These are phyloP conservation scores for Drosophila pseudotakahashii DNA, from an alignment of 2,888 invertebrate species.

Conservation along the genomic window DNA sequence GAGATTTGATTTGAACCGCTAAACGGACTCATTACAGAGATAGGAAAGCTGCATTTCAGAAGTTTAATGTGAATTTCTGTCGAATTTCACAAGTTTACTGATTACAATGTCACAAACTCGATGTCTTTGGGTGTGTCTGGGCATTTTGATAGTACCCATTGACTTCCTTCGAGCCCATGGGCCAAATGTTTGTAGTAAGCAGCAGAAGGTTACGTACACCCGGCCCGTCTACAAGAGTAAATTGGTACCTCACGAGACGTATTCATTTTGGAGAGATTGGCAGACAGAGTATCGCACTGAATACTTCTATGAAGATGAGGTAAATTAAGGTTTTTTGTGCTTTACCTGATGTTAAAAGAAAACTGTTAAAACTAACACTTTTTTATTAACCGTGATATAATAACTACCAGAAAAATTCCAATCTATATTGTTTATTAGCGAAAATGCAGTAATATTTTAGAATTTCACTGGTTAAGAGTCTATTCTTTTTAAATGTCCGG, in stretches of 20 bases:
- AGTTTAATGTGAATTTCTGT: no score
- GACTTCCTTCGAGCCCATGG: neutral
- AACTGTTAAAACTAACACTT: neutral
- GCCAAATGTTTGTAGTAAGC: neutral
- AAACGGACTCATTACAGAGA: slow-evolving; percentile 9
- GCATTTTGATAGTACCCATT: neutral
- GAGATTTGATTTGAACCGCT: slow-evolving; percentile 26
- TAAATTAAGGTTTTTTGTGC: neutral
- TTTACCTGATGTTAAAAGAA: neutral
- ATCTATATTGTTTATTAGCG: no score
- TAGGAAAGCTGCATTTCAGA: neutral
- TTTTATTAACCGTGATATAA: no score
- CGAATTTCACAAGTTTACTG: neutral
- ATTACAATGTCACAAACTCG: neutral
- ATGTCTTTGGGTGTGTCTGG: slow-evolving; percentile 9
- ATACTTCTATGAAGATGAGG: neutral
- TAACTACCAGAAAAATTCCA: no score
- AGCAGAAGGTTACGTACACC: neutral
- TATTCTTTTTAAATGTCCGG: neutral
- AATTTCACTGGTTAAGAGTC: no score
- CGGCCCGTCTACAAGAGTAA: neutral
- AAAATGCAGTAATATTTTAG: no score
- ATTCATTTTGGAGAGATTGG: slow-evolving; percentile 12
- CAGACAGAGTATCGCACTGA: slow-evolving; percentile 18
- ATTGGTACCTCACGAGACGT: neutral